These are phyloP conservation scores for Drosophila histrio DNA, from an alignment of 2,888 invertebrate genomes.

Conservation along the genomic window DNA sequence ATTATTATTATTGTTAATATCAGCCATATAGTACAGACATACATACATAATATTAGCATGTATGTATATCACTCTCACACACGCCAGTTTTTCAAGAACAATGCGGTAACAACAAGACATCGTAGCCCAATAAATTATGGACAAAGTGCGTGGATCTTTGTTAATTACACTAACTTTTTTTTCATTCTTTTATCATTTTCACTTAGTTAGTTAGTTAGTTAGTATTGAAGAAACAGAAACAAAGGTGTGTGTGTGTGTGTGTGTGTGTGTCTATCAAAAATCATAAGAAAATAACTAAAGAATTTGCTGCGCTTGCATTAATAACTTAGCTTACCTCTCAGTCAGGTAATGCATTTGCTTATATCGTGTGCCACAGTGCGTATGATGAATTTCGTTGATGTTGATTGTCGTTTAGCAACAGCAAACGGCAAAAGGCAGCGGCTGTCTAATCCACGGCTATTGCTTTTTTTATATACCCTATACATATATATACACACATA, in stretches of 20 bases:
- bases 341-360: constrained; percentile 66
- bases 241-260: no score
- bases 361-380: constrained; percentile 66
- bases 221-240: constrained; percentile 34
- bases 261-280: constrained; percentile 29
- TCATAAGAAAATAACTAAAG: constrained; percentile 17
- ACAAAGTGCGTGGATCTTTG: constrained; percentile 20
- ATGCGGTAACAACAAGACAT: constrained; percentile 46
- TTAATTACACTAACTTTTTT: constrained; percentile 8
- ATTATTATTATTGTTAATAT: constrained; percentile 55
- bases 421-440: constrained; percentile 14
- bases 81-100: constrained; percentile 28
- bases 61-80: constrained; percentile 24
- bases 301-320: constrained; percentile 3
- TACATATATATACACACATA: constrained; percentile 1
- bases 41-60: constrained; percentile 7
- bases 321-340: constrained; percentile 51
- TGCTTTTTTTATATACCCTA: constrained; percentile 36
- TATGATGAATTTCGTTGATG: constrained; percentile 66
- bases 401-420: constrained; percentile 58
- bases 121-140: constrained; percentile 38
- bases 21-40: no score
- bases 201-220: no score
- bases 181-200: constrained; percentile 6
- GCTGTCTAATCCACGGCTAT: constrained; percentile 61